Conservation (phyloP, 2,888 invertebrate species). For the Smittia aterrima region DNA sequence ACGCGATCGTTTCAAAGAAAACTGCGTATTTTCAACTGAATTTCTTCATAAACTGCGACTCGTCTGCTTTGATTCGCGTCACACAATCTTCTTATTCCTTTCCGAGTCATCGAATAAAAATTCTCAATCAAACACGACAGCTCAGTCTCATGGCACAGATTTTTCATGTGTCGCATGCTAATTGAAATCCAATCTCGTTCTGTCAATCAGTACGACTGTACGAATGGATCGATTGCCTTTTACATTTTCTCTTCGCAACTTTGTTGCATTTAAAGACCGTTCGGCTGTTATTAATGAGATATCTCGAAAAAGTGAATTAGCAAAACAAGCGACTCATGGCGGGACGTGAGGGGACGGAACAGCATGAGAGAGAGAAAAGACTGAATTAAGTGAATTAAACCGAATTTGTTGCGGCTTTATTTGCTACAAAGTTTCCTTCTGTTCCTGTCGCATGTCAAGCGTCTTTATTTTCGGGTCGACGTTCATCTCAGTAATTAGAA, state of each 20-base stretch:
- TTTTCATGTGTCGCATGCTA: conserved; percentile 9
- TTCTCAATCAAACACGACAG: neutral
- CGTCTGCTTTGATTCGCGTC: neutral
- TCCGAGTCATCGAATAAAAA: neutral
- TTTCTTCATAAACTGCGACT: neutral
- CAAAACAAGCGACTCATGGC: neutral
- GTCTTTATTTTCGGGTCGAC: neutral
- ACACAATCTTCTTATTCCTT: neutral
- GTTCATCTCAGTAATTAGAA: conserved; percentile 16
- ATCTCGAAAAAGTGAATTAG: neutral
- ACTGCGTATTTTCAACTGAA: neutral
- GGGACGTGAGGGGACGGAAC: neutral
- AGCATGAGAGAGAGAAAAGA: neutral
- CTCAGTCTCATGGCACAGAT: conserved; percentile 2
- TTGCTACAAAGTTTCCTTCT: neutral
- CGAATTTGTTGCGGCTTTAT: neutral
- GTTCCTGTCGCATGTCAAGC: neutral
- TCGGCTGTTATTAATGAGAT: neutral
- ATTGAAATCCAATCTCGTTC: conserved; percentile 14
- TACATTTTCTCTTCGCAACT: neutral
- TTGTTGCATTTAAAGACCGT: neutral
- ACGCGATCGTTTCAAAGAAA: neutral
- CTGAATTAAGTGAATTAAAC: neutral
- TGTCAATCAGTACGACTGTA: neutral
- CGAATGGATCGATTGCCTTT: neutral